Base-by-base conservation (phyloP, 30 jellyfish, hydroid and myxozoan species). In the Chironex yamaguchii region DNA sequence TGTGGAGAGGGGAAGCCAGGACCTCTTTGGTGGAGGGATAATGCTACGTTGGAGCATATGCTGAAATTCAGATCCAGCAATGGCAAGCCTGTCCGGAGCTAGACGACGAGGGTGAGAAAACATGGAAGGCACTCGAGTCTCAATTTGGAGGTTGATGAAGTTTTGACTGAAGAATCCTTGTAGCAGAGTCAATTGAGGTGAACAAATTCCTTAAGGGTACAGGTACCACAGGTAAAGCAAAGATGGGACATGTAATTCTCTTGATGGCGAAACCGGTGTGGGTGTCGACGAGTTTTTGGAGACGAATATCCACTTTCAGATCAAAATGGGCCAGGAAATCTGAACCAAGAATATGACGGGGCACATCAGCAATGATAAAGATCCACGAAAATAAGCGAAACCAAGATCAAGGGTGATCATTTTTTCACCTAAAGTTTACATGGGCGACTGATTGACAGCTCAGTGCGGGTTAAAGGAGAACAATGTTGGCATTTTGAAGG, bases 321-420 rank as follows among this genome's bases (percentile, higher is more conserved):
- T 20, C 66, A 71, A 26, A 32, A 34, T 65, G 52, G 0, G 77
- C 35, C 2, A 82, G 80, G 80, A 82, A 82, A 71, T 82, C 91
- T 3, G 91, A 91, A 28, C 93, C 93, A 73, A 82, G 11, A 21
- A 82, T 69, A 0, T 91, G 91, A 3, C 22, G 4, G 3, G 81
- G 80, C 33, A 69, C 64, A 34, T 82, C 93, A 29, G 91, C 93
- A 73, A 82, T 3, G 35, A 35, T 29, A 34, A 82, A 67, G 23
- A 71, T 23, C 93, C 91, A 80, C 4, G 52, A 89, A 31, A 28
- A 80, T 12, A 64, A 14, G 11, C 78, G 52, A 50, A 42, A 27
- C 93, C 93, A 48, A 82, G 35, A 35, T 69, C 58, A 14, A 82
- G 1, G 35, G 70, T 49, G 32, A 48, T 14, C 9, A 65, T 27